A percentile compares a stretch with the other conserved stretches of the same genome.
Evolutionary conservation across 1,140 invertebrate species (phyloP).

Genomic region (Macrocentrus cingulum): DNA sequence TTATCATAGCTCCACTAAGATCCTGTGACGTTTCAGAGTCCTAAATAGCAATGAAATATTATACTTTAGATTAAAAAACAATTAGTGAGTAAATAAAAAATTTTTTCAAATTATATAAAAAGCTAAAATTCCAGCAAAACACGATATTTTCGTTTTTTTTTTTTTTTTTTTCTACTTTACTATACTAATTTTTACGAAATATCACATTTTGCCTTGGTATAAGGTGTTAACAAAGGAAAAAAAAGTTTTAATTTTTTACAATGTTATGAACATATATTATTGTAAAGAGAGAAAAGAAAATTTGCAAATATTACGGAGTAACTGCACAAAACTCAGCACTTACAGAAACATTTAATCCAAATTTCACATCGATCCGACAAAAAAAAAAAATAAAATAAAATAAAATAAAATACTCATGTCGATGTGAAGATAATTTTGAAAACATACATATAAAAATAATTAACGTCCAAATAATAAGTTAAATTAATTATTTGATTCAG

Average conservation of each 20-base stretch:
- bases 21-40: constrained; percentile 54
- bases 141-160: too few relatives aligned
- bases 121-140: neutral
- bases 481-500: constrained; percentile 43
- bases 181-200: too few relatives aligned
- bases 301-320: constrained; percentile 35
- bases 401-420: constrained; percentile 11
- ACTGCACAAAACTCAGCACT: constrained; percentile 37
- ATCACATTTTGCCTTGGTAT: too few relatives aligned
- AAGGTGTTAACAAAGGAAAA: constrained; percentile 9
- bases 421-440: constrained; percentile 12
- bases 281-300: constrained; percentile 34
- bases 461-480: constrained; percentile 34
- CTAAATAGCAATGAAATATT: constrained; percentile 42
- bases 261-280: constrained; percentile 33
- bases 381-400: constrained; percentile 19
- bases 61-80: constrained; percentile 15
- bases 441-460: constrained; percentile 32
- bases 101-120: constrained; percentile 19
- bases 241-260: constrained; percentile 9
- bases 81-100: neutral
- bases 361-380: neutral
- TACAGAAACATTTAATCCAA: too few relatives aligned
- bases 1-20: constrained; percentile 54
- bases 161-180: too few relatives aligned